Percentiles rank a stretch among this genome's conserved stretches.
phyloP scores from a whole-genome alignment of 2,113 vertebrate genomes.

The Sinocyclocheilus grahami region DNA sequence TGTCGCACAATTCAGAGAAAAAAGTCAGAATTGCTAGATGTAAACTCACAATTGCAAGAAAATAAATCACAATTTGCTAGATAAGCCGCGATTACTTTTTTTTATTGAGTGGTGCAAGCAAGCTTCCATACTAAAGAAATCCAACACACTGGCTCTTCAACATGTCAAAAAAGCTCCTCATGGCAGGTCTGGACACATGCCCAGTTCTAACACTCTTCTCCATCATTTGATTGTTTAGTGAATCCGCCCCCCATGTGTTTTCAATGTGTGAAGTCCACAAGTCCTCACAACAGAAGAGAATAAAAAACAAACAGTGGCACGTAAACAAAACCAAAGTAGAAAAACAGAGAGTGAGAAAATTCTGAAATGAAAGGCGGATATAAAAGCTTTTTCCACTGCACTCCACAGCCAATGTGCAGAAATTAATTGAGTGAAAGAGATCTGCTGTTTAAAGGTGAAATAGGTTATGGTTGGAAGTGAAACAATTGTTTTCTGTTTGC shows the following conservation, averaged over 20 bases:
- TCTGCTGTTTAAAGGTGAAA: conserved; percentile 65
- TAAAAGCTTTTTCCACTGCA: conserved; percentile 49
- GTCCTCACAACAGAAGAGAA: conserved; percentile 13
- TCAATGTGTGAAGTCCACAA: background rate
- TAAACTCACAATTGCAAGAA: too few relatives aligned
- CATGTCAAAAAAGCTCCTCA: background rate
- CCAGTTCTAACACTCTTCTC: background rate
- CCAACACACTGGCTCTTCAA: background rate
- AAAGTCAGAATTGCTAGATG: too few relatives aligned
- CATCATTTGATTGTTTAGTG: background rate
- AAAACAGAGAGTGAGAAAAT: conserved; percentile 14
- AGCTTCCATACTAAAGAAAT: background rate
- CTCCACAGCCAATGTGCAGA: conserved; percentile 56
- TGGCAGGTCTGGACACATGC: background rate
- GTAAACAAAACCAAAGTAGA: background rate
- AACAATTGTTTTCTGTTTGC: conserved; percentile 65
- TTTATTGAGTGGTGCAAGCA: background rate
- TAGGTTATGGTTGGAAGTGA: conserved; percentile 63
- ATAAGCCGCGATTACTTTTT: too few relatives aligned
- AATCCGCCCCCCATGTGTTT: conserved; percentile 26
- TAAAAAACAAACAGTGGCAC: background rate
- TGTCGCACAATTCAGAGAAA: too few relatives aligned
- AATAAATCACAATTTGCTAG: too few relatives aligned
- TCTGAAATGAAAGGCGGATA: conserved; percentile 8
- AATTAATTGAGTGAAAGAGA: conserved; percentile 75